Evolutionary conservation across 1,140 invertebrate genomes (phyloP).

Genomic region (Pseudomyrmex dendroicus): DNA sequence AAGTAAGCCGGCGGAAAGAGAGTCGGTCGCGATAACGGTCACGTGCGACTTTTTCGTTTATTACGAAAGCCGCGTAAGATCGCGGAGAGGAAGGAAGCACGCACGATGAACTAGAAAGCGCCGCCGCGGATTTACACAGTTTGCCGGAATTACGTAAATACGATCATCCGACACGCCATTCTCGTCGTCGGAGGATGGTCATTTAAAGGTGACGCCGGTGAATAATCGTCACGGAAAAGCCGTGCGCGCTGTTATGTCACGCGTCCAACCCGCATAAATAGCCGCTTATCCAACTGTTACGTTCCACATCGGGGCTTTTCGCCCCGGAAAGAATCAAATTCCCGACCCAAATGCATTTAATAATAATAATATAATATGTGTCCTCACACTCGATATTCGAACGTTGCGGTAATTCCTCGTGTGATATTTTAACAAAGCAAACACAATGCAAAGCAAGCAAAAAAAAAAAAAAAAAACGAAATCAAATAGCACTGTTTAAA

Average conservation of each 20-base stretch:
- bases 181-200: constrained; percentile 4
- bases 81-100: neutral
- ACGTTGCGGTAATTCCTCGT: too few relatives aligned
- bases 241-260: constrained; percentile 23
- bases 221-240: constrained; percentile 43
- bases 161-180: neutral
- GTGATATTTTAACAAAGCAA: too few relatives aligned
- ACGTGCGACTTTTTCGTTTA: constrained; percentile 31
- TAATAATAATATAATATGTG: too few relatives aligned
- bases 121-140: neutral
- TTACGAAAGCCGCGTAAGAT: constrained; percentile 41
- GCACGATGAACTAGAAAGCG: constrained; percentile 52
- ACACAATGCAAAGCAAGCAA: too few relatives aligned
- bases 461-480: too few relatives aligned
- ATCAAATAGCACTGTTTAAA: too few relatives aligned
- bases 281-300: neutral
- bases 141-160: constrained; percentile 40
- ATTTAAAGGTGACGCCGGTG: constrained; percentile 52
- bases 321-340: neutral
- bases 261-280: constrained; percentile 15
- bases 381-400: too few relatives aligned
- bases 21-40: neutral
- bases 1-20: neutral
- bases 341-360: neutral
- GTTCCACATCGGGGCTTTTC: neutral